A percentile compares a stretch with the other conserved stretches of the same genome.
Conservation (phyloP, 1,140 invertebrate species). For the Bombus sibiricus region DNA sequence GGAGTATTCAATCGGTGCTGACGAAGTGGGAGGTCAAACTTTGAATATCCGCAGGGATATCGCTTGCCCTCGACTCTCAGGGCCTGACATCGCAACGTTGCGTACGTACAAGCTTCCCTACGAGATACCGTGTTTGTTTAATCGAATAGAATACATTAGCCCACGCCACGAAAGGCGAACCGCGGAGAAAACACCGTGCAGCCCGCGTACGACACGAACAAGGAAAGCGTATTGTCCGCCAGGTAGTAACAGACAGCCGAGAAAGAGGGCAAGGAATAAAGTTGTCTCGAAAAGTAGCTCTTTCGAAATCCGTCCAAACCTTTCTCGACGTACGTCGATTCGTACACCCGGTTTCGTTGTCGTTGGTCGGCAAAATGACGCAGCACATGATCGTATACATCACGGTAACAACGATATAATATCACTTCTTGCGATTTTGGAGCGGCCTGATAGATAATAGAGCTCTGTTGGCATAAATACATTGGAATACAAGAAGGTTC, state of each 20-base stretch:
- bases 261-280: constrained; percentile 32
- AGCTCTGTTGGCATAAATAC: background rate
- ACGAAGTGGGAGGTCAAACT: constrained; percentile 60
- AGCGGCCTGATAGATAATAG: background rate
- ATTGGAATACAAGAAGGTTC: background rate
- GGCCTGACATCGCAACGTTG: constrained; percentile 41
- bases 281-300: constrained; percentile 40
- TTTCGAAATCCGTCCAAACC: constrained; percentile 35
- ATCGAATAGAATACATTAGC: constrained; percentile 75
- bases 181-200: constrained; percentile 46
- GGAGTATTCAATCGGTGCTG: constrained; percentile 43
- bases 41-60: constrained; percentile 48
- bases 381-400: background rate
- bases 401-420: background rate
- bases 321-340: constrained; percentile 29
- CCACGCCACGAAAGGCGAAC: constrained; percentile 62
- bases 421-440: background rate
- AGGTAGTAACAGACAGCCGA: constrained; percentile 27
- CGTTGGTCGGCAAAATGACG: constrained; percentile 8
- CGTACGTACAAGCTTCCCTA: constrained; percentile 59
- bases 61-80: constrained; percentile 33
- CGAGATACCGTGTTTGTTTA: constrained; percentile 70
- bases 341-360: constrained; percentile 32
- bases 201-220: constrained; percentile 45
- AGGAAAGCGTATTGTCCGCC: constrained; percentile 50